These are phyloP conservation scores for Encarsia formosa DNA, from an alignment of 2,888 invertebrate species.

Conservation along the genomic window DNA sequence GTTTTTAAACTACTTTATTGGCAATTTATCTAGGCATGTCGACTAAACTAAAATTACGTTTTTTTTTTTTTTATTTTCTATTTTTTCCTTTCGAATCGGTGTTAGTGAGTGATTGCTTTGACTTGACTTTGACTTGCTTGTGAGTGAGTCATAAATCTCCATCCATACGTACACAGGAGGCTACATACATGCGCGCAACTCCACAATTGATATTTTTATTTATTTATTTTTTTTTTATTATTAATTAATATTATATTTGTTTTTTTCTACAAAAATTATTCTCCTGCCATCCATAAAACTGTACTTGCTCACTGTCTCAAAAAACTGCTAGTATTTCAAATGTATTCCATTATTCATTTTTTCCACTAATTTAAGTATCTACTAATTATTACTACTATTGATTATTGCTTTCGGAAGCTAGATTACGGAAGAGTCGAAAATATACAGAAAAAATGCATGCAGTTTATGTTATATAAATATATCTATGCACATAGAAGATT, in stretches of 20 bases:
- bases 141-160: conserved; percentile 32
- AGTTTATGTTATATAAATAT: conserved; percentile 19
- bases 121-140: conserved; percentile 34
- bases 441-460: conserved; percentile 30
- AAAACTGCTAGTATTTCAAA: conserved; percentile 18
- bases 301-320: conserved; percentile 21
- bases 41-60: conserved; percentile 50
- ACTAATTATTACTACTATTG: conserved; percentile 30
- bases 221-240: too few species aligned
- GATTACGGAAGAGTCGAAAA: conserved; percentile 30
- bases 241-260: too few species aligned
- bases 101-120: conserved; percentile 38
- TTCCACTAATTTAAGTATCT: conserved; percentile 25
- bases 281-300: conserved; percentile 26
- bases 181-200: conserved; percentile 30
- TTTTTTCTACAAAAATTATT: conserved; percentile 26
- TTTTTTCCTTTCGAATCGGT: conserved; percentile 41
- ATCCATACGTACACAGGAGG: conserved; percentile 24
- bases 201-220: conserved; percentile 28
- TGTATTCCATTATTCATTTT: conserved; percentile 5
- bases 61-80: conserved; percentile 34
- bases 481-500: conserved; percentile 1
- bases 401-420: conserved; percentile 31
- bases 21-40: conserved; percentile 51
- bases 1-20: conserved; percentile 53